Evolutionary conservation across 2,113 vertebrate genomes (phyloP).

Genomic region (Pipa parva): DNA sequence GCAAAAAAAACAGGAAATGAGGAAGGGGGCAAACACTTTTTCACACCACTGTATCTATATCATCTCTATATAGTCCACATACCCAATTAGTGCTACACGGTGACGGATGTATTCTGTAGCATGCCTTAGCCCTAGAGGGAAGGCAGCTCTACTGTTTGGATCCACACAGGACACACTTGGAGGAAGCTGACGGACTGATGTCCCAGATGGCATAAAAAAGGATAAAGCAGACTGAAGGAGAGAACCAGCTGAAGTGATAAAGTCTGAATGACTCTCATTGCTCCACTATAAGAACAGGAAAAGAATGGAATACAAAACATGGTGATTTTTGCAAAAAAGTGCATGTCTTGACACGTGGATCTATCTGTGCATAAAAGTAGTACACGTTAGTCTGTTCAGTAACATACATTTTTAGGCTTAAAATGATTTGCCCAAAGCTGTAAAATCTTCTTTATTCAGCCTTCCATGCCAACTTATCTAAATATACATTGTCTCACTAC

Average conservation of each 20-base stretch:
- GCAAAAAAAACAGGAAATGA: too few species aligned
- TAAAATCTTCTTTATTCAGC: too few species aligned
- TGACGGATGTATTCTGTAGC: conserved; percentile 86
- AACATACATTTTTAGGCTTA: too few species aligned
- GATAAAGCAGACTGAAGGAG: conserved; percentile 72
- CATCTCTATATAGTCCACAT: conserved; percentile 48
- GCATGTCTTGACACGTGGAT: too few species aligned
- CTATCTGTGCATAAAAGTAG: too few species aligned
- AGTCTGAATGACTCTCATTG: conserved; percentile 86
- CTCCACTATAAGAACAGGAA: conserved; percentile 75
- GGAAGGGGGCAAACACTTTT: too few species aligned
- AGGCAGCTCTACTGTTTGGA: conserved; percentile 76
- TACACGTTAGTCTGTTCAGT: too few species aligned
- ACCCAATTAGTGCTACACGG: conserved; percentile 88
- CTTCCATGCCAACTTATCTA: too few species aligned
- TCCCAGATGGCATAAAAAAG: conserved; percentile 75
- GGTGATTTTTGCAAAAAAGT: too few species aligned
- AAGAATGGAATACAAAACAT: neutral
- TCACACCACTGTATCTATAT: neutral
- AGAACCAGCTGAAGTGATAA: conserved; percentile 77
- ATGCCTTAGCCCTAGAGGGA: conserved; percentile 88
- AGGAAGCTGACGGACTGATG: conserved; percentile 84
- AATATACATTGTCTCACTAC: too few species aligned
- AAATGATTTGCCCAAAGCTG: too few species aligned
- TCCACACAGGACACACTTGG: conserved; percentile 82